phyloP scores from a whole-genome alignment of 2,888 invertebrate species.

The Eurois occulta region DNA sequence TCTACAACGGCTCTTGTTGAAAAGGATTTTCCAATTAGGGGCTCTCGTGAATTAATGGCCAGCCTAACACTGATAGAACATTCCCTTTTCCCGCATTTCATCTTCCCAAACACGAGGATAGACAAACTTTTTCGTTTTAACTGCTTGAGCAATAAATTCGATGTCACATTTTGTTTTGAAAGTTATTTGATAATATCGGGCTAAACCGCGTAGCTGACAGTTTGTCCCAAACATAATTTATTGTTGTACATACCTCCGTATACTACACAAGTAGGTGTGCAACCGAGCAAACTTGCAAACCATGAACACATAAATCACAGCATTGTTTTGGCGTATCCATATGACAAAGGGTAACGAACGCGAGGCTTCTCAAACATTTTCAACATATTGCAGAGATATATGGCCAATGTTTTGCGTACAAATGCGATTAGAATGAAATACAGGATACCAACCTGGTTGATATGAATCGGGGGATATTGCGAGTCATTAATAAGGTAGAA shows the following conservation, averaged over 20 bases:
- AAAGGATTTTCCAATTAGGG: conserved; percentile 84
- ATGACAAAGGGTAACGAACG: conserved; percentile 74
- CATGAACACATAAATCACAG: conserved; percentile 79
- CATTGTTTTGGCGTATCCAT: conserved; percentile 80
- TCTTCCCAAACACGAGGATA: conserved; percentile 64
- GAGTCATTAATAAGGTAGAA: conserved; percentile 63
- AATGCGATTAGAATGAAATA: conserved; percentile 64
- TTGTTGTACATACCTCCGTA: conserved; percentile 55
- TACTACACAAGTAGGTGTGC: conserved; percentile 53
- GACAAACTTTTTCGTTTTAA: conserved; percentile 39
- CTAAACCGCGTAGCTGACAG: conserved; percentile 48
- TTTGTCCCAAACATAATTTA: conserved; percentile 61
- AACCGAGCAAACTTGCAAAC: conserved; percentile 69
- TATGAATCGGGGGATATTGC: conserved; percentile 34
- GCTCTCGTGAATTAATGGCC: conserved; percentile 82
- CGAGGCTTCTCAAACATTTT: conserved; percentile 69
- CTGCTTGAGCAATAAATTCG: conserved; percentile 28
- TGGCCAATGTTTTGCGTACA: conserved; percentile 50
- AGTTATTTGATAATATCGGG: conserved; percentile 50
- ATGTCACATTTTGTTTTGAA: conserved; percentile 35
- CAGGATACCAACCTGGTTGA: conserved; percentile 45
- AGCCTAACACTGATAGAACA: conserved; percentile 79
- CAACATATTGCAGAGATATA: conserved; percentile 59
- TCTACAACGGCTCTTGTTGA: conserved; percentile 78
- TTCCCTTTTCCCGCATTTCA: conserved; percentile 76